Conservation (phyloP, 2,888 invertebrate genomes). For the Thymelicus lineola region DNA sequence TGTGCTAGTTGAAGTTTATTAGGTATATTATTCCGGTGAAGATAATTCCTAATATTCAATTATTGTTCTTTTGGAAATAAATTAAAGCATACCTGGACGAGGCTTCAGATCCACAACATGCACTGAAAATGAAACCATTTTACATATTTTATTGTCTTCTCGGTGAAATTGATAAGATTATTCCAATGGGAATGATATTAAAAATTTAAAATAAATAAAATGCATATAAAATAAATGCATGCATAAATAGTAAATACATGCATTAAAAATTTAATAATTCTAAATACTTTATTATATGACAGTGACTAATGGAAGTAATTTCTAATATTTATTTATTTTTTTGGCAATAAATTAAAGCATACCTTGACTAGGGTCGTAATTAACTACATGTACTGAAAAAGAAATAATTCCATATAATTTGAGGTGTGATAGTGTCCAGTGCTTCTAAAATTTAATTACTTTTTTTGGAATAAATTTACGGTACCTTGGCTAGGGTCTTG, state of each 20-base stretch:
- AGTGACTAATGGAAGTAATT: neutral
- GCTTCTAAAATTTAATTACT: too few species aligned
- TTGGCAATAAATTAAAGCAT: neutral
- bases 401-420: too few species aligned
- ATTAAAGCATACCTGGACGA: constrained; percentile 3
- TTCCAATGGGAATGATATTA: too few species aligned
- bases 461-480: too few species aligned
- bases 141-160: too few species aligned
- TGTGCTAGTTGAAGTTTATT: too few species aligned
- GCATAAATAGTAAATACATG: neutral
- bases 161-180: too few species aligned
- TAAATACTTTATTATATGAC: neutral
- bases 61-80: constrained; percentile 21
- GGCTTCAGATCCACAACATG: constrained; percentile 47
- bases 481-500: too few species aligned
- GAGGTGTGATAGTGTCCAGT: too few species aligned
- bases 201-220: too few species aligned
- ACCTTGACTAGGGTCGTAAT: constrained; percentile 41
- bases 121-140: constrained; percentile 33
- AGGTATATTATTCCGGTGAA: neutral
- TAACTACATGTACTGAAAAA: too few species aligned
- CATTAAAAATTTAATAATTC: constrained; percentile 38
- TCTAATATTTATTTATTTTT: neutral
- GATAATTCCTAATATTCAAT: neutral
- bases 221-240: constrained; percentile 2